phyloP scores from a whole-genome alignment of 2,113 vertebrate genomes.

The Aegithalos caudatus region DNA sequence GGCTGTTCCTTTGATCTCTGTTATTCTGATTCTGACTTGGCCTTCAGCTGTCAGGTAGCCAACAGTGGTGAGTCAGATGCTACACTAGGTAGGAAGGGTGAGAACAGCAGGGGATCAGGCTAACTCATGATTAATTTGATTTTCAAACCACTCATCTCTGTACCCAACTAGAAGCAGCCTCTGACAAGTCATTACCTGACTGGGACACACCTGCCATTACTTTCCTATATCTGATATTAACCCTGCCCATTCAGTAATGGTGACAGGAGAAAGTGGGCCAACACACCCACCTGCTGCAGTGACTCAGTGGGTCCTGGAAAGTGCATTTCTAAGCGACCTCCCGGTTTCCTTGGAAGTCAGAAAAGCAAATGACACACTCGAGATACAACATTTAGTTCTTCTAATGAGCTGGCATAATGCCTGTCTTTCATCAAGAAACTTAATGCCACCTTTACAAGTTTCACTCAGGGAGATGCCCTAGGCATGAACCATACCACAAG shows the following conservation, averaged over 20 bases:
- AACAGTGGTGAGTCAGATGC: conserved; percentile 31
- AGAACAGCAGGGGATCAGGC: neutral
- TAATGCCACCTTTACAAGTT: neutral
- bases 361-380: neutral
- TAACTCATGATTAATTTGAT: neutral
- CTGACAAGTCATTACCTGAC: conserved; percentile 39
- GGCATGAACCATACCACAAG: neutral
- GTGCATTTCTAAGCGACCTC: neutral
- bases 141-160: neutral
- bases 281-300: neutral
- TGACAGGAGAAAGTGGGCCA: neutral
- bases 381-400: neutral
- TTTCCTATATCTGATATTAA: neutral
- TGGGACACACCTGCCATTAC: neutral
- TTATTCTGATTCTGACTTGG: neutral
- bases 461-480: neutral
- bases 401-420: neutral
- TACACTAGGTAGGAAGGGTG: neutral
- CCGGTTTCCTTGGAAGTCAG: rapidly evolving
- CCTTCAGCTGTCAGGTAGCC: conserved; percentile 23
- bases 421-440: neutral
- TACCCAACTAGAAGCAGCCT: neutral
- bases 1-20: conserved; percentile 33
- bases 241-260: neutral
- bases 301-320: conserved; percentile 21